Evolutionary conservation across 1,140 invertebrate species (phyloP).

Genomic region (Drosophila micromelanica): DNA sequence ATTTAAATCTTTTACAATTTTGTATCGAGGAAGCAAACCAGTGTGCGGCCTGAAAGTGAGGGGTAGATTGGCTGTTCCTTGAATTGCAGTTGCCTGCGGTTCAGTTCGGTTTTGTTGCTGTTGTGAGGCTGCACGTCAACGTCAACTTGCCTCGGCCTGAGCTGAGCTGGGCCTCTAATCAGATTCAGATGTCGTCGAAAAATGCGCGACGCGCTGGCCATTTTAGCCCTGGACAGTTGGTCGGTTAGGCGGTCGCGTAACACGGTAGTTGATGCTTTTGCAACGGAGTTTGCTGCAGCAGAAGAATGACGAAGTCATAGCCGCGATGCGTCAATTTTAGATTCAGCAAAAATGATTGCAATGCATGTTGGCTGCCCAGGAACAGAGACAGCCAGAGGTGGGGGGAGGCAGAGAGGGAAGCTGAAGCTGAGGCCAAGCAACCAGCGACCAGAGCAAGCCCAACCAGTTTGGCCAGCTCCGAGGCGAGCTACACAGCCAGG

Average conservation of each 20-base stretch:
- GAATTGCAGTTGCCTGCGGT: constrained; percentile 47
- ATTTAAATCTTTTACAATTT: background rate
- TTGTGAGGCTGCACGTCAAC: constrained; percentile 69
- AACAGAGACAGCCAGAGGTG: constrained; percentile 34
- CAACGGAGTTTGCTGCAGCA: constrained; percentile 28
- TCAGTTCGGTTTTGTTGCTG: constrained; percentile 32
- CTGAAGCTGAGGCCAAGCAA: constrained; percentile 7
- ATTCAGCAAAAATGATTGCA: constrained; percentile 83
- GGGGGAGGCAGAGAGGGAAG: background rate
- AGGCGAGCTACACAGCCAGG: constrained; percentile 19
- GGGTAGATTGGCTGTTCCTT: constrained; percentile 41
- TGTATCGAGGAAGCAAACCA: background rate
- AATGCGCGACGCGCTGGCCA: constrained; percentile 80
- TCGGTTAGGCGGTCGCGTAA: constrained; percentile 60
- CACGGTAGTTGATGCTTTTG: constrained; percentile 64
- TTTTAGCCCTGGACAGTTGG: constrained; percentile 58
- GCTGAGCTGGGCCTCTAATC: constrained; percentile 65
- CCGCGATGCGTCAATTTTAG: constrained; percentile 82
- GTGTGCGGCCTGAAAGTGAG: constrained; percentile 26
- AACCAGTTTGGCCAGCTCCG: constrained; percentile 52
- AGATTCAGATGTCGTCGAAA: constrained; percentile 83
- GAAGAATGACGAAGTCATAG: constrained; percentile 81
- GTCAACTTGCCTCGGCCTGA: too few relatives aligned
- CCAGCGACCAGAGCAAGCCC: constrained; percentile 14
- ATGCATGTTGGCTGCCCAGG: constrained; percentile 72